Base-by-base conservation (phyloP, 1,140 invertebrate genomes). In the Acromyrmex charruanus region DNA sequence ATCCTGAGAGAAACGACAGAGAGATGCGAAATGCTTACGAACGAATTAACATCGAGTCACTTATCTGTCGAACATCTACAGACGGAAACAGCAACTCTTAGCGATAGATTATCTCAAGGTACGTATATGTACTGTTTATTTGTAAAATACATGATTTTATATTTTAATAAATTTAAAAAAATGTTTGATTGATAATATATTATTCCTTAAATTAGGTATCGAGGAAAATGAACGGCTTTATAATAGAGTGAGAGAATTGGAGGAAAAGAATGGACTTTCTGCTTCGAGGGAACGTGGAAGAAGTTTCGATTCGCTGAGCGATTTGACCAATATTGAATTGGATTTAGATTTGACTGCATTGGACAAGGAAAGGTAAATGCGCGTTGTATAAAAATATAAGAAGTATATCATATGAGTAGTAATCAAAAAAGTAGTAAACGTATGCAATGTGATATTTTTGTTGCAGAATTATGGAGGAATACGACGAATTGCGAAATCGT, bases 151-250 rank as follows among this genome's bases (percentile, higher is more conserved):
- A 39, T 3, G 39, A 58, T 61, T 68, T 61, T 21, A 31, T 58
- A 66, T 77, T 66, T 85, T 25, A 79, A 65, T 49, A 77, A 16
- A 39, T 3, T 53, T 68, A 58, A 39, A 39, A 55, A 51, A 53
- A 77, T 35, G 5, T 53, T 18, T 4, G 3, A 44, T 28, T 53
- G 6, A 65, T 44, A 12, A 9, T 68, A 9, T 6, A 58, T 49
- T 61, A 16, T 9, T 68, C 10, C 0, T 35, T 66, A 39, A 88
- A 90, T 18, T 21, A 94, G 94, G 93, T 81, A 97, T 97, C 65
- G 97, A 98, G 92, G 98, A 98, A 94, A 98, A 98, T 92, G 97
- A 98, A 88, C 94, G 95, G 16, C 94, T 98, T 10, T 98, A 97
- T 86, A 95, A 95, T 59, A 96, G 96, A 87, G 94, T 98, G 35